A percentile compares a stretch with the other conserved stretches of the same genome.
phyloP scores from a whole-genome alignment of 1,140 invertebrate species.

The Melipona quadrifasciata region DNA sequence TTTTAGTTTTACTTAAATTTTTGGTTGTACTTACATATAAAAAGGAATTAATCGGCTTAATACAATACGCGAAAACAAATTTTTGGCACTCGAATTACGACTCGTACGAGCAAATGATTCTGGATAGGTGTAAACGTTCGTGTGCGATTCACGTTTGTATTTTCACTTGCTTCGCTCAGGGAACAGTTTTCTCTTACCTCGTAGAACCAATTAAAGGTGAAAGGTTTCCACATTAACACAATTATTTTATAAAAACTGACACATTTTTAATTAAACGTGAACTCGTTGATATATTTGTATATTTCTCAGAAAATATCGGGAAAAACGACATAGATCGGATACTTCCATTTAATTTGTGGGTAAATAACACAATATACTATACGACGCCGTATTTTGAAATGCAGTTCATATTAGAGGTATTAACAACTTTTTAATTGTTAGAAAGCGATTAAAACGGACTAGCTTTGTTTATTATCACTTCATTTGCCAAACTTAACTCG shows the following conservation, averaged over 20 bases:
- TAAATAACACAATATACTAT: background rate
- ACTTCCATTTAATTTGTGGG: slow-evolving; percentile 60
- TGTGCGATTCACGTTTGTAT: slow-evolving; percentile 43
- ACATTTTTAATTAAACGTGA: background rate
- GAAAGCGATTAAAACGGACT: no score
- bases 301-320: slow-evolving; percentile 16
- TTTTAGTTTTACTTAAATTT: slow-evolving; percentile 47
- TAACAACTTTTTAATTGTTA: no score
- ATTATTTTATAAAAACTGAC: background rate
- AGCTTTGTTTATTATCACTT: no score
- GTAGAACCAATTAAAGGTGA: slow-evolving; percentile 55
- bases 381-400: slow-evolving; percentile 63
- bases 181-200: slow-evolving; percentile 42
- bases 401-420: slow-evolving; percentile 53
- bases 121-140: slow-evolving; percentile 34
- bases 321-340: slow-evolving; percentile 50
- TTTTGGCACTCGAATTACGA: slow-evolving; percentile 58
- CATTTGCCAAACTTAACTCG: no score
- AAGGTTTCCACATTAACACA: background rate
- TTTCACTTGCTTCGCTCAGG: slow-evolving; percentile 46
- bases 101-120: slow-evolving; percentile 5
- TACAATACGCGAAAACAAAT: slow-evolving; percentile 44
- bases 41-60: slow-evolving; percentile 27
- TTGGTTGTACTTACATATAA: background rate
- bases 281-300: background rate